Percentiles rank a stretch among this genome's conserved stretches.
These are phyloP conservation scores for Macquaria ambigua DNA, from an alignment of 2,113 vertebrate species.

Conservation along the genomic window DNA sequence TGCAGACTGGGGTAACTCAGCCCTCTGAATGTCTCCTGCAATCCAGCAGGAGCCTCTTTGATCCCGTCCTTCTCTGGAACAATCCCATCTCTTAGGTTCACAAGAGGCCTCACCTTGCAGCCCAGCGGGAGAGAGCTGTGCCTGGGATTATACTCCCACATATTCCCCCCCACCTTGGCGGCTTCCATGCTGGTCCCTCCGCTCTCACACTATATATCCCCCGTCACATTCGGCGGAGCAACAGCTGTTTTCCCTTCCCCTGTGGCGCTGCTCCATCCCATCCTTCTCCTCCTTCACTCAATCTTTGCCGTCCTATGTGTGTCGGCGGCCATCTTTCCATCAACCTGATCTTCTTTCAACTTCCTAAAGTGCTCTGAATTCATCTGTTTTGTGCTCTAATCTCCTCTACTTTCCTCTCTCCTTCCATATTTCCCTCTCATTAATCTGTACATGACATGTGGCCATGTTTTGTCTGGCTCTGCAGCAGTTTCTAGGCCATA, in stretches of 20 bases:
- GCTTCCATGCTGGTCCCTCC: conserved; percentile 48
- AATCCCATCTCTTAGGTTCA: neutral
- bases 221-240: conserved; percentile 50
- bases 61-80: conserved; percentile 24
- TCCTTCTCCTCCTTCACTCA: conserved; percentile 51
- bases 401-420: conserved; percentile 7
- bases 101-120: neutral
- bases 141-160: conserved; percentile 40
- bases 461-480: conserved; percentile 34
- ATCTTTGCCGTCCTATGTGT: conserved; percentile 51
- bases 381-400: conserved; percentile 13
- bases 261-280: conserved; percentile 44
- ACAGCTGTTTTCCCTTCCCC: conserved; percentile 71
- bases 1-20: conserved; percentile 24
- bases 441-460: conserved; percentile 32
- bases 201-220: conserved; percentile 55
- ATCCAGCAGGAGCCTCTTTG: conserved; percentile 29
- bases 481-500: conserved; percentile 15
- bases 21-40: conserved; percentile 15
- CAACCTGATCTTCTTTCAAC: conserved; percentile 23
- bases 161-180: conserved; percentile 20
- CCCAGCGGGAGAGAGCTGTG: conserved; percentile 6
- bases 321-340: conserved; percentile 56
- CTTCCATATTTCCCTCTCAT: conserved; percentile 20
- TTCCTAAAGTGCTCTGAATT: conserved; percentile 41